These are phyloP conservation scores for Ivindomyrus marchei DNA, from an alignment of 2,113 vertebrate genomes.

Conservation along the genomic window DNA sequence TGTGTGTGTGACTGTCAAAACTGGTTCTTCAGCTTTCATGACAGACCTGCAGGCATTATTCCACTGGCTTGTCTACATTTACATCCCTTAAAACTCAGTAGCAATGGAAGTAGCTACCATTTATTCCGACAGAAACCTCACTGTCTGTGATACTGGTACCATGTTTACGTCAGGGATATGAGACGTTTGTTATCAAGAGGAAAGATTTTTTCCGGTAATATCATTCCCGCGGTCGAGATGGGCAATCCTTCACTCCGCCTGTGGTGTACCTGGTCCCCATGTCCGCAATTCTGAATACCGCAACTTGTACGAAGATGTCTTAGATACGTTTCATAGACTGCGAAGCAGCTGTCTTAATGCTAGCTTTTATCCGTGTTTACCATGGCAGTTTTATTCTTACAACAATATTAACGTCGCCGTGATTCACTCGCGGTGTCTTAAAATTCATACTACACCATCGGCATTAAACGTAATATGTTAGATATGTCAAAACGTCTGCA, in stretches of 20 bases:
- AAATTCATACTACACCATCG: not conserved
- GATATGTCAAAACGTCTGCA: not conserved
- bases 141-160: not conserved
- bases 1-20: not conserved
- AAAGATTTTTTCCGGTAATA: not conserved
- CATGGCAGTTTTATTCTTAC: not conserved
- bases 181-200: not conserved
- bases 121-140: not conserved
- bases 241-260: not conserved
- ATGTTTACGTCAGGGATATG: not conserved
- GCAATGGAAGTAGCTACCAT: not conserved
- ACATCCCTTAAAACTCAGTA: not conserved
- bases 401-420: not conserved
- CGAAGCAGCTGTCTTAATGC: not conserved
- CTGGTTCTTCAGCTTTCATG: not conserved
- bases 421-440: not conserved
- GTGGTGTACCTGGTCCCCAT: not conserved
- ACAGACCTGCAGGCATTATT: not conserved
- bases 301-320: not conserved
- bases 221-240: not conserved
- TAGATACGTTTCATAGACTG: not conserved
- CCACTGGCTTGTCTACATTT: not conserved
- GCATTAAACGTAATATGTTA: not conserved
- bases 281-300: not conserved
- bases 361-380: not conserved